These are phyloP conservation scores for Dinomys branickii DNA, from an alignment of 2,113 vertebrate species.

Conservation along the genomic window DNA sequence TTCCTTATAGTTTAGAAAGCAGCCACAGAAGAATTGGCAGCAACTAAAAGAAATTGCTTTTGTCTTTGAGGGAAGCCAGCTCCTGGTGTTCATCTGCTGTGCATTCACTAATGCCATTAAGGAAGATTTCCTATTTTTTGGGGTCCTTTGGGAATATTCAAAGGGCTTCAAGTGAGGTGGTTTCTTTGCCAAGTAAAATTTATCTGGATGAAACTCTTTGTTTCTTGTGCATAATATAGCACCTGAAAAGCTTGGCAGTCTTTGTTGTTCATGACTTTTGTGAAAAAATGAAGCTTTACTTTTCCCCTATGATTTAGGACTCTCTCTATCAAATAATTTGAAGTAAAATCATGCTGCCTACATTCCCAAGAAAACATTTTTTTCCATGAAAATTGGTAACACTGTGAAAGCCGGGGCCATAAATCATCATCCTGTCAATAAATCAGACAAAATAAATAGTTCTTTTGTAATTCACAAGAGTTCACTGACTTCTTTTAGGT, in stretches of 20 bases:
- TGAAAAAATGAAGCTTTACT: slow-evolving; percentile 13
- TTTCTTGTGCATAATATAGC: not conserved
- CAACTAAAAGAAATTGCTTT: not conserved
- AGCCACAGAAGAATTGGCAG: not conserved
- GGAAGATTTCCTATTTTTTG: slow-evolving; percentile 33
- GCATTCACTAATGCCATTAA: not conserved
- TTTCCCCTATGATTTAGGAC: not conserved
- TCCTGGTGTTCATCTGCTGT: slow-evolving; percentile 11
- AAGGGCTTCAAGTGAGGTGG: not conserved
- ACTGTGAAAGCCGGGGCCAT: not conserved
- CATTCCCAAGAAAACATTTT: not conserved
- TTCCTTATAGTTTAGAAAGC: slow-evolving; percentile 36
- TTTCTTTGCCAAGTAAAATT: slow-evolving; percentile 28
- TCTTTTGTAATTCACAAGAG: not conserved
- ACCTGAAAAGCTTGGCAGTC: not conserved
- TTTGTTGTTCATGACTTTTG: not conserved
- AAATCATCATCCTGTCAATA: slow-evolving; percentile 27
- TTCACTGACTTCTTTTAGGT: not conserved
- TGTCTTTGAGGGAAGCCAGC: not conserved
- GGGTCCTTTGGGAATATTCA: slow-evolving; percentile 33
- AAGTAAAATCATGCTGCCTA: not conserved
- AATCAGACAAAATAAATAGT: not conserved
- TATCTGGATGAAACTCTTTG: not conserved
- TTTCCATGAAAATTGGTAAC: not conserved
- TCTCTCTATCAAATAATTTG: not conserved